A percentile compares a stretch with the other conserved stretches of the same genome.
Conservation (phyloP, 53 echinoderm and acorn worm species). For the Holothuria leucospilota region DNA sequence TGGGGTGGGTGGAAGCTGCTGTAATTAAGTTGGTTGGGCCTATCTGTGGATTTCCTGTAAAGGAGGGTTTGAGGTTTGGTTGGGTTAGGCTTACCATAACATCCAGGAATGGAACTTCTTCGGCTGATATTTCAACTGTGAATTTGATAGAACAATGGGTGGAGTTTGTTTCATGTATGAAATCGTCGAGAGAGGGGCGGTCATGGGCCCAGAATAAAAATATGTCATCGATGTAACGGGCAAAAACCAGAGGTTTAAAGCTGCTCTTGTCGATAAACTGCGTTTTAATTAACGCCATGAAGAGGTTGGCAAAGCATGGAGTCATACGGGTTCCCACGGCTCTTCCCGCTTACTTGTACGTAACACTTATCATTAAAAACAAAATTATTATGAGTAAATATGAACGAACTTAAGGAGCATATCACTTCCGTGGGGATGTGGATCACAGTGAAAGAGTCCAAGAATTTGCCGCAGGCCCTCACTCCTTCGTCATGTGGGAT, state of each 20-base stretch:
- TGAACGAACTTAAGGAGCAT: too few relatives aligned
- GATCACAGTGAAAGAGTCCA: not conserved
- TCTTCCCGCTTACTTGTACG: too few relatives aligned
- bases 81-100: too few relatives aligned
- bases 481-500: not conserved
- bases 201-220: not conserved
- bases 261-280: not conserved
- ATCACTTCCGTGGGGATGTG: too few relatives aligned
- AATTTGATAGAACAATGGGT: not conserved
- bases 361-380: too few relatives aligned
- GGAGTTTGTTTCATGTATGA: slow-evolving; percentile 3
- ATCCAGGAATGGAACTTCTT: not conserved
- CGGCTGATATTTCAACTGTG: not conserved
- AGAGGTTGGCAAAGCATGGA: not conserved
- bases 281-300: slow-evolving; percentile 1
- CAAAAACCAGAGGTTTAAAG: not conserved
- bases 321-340: too few relatives aligned
- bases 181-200: slow-evolving; percentile 3
- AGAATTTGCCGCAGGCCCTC: not conserved
- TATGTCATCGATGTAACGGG: not conserved
- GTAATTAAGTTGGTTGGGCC: too few relatives aligned
- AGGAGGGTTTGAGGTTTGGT: too few relatives aligned
- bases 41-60: too few relatives aligned
- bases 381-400: too few relatives aligned
- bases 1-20: too few relatives aligned